These are phyloP conservation scores for Lordiphosa mommai DNA, from an alignment of 1,140 invertebrate species.

Conservation along the genomic window DNA sequence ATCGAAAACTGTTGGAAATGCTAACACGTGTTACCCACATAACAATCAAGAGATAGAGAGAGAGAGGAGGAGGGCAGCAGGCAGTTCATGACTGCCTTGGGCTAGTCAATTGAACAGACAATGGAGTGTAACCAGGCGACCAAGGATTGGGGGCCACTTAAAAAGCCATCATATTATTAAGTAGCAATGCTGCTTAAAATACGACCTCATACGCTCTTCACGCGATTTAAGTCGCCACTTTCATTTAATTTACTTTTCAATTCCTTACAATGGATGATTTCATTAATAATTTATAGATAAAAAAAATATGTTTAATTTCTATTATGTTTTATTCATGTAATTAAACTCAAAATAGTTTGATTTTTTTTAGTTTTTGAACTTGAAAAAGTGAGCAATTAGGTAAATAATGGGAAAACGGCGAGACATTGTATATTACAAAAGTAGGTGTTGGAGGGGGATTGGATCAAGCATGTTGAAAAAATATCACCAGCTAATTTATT, in stretches of 20 bases:
- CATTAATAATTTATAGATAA: constrained; percentile 45
- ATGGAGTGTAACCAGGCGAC: constrained; percentile 1
- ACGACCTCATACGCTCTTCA: constrained; percentile 29
- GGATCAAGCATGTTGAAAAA: constrained; percentile 13
- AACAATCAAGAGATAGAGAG: not conserved
- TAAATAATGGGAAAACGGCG: constrained; percentile 36
- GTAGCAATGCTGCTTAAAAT: constrained; percentile 3
- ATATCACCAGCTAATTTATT: constrained; percentile 18
- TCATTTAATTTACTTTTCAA: constrained; percentile 23
- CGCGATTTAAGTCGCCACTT: constrained; percentile 38
- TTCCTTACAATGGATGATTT: constrained; percentile 13
- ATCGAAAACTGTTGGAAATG: constrained; percentile 11
- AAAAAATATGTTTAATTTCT: constrained; percentile 16
- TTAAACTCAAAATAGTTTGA: constrained; percentile 30
- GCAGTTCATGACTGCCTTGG: constrained; percentile 15
- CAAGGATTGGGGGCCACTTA: constrained; percentile 25
- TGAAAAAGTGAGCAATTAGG: constrained; percentile 42
- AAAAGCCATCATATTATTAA: constrained; percentile 3
- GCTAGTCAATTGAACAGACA: constrained; percentile 31
- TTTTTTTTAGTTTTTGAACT: constrained; percentile 16
- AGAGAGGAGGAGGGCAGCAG: not conserved
- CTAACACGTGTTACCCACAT: constrained; percentile 3
- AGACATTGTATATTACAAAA: constrained; percentile 20
- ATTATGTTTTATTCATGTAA: constrained; percentile 41
- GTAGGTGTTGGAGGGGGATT: constrained; percentile 6